Base-by-base conservation (phyloP, 37 sponge, comb jelly and placozoan species). In the Trichoplax adhaerens region DNA sequence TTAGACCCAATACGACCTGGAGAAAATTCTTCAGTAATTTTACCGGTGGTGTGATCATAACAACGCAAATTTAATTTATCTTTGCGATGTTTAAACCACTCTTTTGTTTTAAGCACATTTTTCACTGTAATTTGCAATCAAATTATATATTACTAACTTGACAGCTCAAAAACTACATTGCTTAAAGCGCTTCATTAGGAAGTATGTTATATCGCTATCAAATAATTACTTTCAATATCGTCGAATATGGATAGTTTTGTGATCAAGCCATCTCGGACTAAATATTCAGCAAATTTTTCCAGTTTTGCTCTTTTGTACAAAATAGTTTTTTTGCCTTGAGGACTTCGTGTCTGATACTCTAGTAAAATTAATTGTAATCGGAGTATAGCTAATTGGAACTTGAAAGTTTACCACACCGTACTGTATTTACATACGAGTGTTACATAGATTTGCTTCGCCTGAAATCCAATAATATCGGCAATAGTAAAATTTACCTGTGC, bases 211-310 rank as follows among this genome's bases (percentile, higher is more conserved):
- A 78, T 56, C 29, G 29, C 29, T 29, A 29, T 29, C 29, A 3
- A 4, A 6, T 29, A 54, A 82, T 76, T 50, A 88, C 89, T 62
- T 54, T 76, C 81, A 29, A 69, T 84, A 71, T 95, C 91, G 6
- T 51, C 68, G 68, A 79, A 95, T 53, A 76, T 58, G 57, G 85
- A 80, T 50, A 96, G 84, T 6, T 75, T 68, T 48, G 72, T 48
- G 51, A 91, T 85, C 78, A 96, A 69, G 3, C 91, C 98, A 82
- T 96, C 89, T 50, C 59, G 72, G 62, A 86, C 88, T 54, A 91
- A 84, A 64, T 96, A 96, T 56, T 87, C 86, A 5, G 92, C 91
- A 76, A 75, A 91, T 68, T 88, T 91, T 77, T 96, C 98, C 68
- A 88, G 50, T 72, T 85, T 87, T 48, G 89, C 79, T 54, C 77